phyloP scores from a whole-genome alignment of 2,113 vertebrate species.

The Mustelus asterias region DNA sequence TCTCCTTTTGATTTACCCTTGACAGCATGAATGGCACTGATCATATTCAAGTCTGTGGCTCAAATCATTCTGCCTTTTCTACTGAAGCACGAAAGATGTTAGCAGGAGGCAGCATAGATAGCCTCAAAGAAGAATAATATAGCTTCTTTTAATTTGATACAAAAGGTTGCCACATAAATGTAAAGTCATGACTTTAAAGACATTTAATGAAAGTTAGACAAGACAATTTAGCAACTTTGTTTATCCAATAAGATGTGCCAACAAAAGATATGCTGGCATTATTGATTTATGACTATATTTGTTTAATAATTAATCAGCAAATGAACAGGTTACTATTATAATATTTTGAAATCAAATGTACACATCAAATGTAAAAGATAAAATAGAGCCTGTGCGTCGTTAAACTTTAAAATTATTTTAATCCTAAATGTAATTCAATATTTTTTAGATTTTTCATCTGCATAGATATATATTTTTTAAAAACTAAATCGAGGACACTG shows the following conservation, averaged over 20 bases:
- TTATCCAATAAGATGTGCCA: conserved; percentile 99
- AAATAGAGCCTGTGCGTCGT: conserved; percentile 81
- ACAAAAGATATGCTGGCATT: conserved; percentile 99
- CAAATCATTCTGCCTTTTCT: neutral
- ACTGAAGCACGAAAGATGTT: too few relatives aligned
- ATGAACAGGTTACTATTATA: conserved; percentile 71
- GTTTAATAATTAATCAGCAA: conserved; percentile 99
- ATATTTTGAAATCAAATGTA: conserved; percentile 91
- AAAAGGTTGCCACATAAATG: conserved; percentile 1
- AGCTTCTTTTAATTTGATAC: neutral
- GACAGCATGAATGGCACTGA: neutral
- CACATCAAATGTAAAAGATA: conserved; percentile 74
- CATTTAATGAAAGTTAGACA: conserved; percentile 93
- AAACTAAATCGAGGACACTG: conserved; percentile 95
- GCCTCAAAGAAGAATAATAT: neutral
- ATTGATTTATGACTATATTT: conserved; percentile 99
- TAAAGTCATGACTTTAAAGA: conserved; percentile 40
- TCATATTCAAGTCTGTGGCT: neutral
- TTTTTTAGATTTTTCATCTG: conserved; percentile 61
- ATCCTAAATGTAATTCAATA: conserved; percentile 52
- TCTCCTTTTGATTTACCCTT: neutral
- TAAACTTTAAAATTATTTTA: conserved; percentile 59
- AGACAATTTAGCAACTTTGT: conserved; percentile 99
- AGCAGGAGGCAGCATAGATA: neutral
- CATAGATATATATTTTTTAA: conserved; percentile 69